Base-by-base conservation (phyloP, 2,888 invertebrate species). In the Mesorhabditis belari region DNA sequence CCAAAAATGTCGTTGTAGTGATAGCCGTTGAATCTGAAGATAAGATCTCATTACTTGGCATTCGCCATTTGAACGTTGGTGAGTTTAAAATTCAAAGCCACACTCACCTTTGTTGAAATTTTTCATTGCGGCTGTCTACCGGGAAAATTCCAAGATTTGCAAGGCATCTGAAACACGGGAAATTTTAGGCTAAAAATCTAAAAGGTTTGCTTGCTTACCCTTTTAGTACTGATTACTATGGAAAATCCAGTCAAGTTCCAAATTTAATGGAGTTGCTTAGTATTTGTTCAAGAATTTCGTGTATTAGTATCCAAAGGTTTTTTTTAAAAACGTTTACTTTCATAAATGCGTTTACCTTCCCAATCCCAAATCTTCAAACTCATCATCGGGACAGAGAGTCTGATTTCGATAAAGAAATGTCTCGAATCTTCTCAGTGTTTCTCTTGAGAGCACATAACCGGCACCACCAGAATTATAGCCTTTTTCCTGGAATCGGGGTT, bases 381-480 rank as follows among this genome's bases (percentile, higher is more conserved):
- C 60, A 55, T 69, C 64, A 60, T 68, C 70, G 0, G 72, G 71
- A 57, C 76, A 76, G 24, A 64, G 49, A 2, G 66, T 66, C 9
- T 62, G 56, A 60, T 75, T 71, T 24, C 58, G 52, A 54, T 69
- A 72, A 24, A 70, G 51, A 6, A 62, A 17, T 25, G 67, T 64
- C 4, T 62, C 60, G 55, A 76, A 76, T 4, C 69, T 58, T 55
- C 66, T 67, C 55, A 74, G 24, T 3, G 73, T 67, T 6, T 60
- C 71, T 24, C 63, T 60, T 6, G 73, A 73, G 4, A 76, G 29
- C 4, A 75, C 62, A 62, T 76, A 76, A 4, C 72, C 74, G 23
- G 73, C 73, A 4, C 74, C 74, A 1, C 76, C 76, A 1, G 67
- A 66, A 58, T 76, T 74, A 63, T 76, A 76, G n/a, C 76, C 76